These are phyloP conservation scores for Dendrocincla fuliginosa DNA, from an alignment of 2,797 vertebrate species.

Conservation along the genomic window DNA sequence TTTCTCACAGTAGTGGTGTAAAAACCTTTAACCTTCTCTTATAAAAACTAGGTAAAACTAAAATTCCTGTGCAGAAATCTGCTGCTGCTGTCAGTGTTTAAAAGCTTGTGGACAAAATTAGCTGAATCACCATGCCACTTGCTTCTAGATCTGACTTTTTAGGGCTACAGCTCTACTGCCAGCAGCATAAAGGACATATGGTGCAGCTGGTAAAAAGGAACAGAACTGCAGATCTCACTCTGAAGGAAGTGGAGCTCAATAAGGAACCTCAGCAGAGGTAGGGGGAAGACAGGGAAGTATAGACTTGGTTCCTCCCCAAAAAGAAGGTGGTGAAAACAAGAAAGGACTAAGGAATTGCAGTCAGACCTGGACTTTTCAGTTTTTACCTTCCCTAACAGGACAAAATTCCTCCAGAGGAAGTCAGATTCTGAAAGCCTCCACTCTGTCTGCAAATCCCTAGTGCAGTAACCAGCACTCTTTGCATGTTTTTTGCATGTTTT, in stretches of 20 bases:
- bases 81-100: neutral
- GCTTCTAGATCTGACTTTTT: neutral
- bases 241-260: neutral
- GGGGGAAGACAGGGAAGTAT: neutral
- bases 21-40: neutral
- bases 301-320: neutral
- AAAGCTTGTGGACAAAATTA: neutral
- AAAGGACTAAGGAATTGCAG: neutral
- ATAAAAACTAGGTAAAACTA: neutral
- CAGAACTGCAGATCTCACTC: neutral
- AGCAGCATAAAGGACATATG: neutral
- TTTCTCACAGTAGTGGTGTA: neutral
- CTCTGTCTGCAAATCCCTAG: neutral
- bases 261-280: neutral
- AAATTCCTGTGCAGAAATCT: neutral
- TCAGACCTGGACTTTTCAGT: neutral
- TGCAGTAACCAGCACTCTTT: neutral
- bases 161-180: neutral
- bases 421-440: neutral
- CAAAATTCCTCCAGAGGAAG: neutral
- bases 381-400: neutral
- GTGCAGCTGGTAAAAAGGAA: neutral
- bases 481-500: neutral
- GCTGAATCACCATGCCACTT: neutral
- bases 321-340: neutral